phyloP scores from a whole-genome alignment of 2,113 vertebrate species.

The Alethe diademata region DNA sequence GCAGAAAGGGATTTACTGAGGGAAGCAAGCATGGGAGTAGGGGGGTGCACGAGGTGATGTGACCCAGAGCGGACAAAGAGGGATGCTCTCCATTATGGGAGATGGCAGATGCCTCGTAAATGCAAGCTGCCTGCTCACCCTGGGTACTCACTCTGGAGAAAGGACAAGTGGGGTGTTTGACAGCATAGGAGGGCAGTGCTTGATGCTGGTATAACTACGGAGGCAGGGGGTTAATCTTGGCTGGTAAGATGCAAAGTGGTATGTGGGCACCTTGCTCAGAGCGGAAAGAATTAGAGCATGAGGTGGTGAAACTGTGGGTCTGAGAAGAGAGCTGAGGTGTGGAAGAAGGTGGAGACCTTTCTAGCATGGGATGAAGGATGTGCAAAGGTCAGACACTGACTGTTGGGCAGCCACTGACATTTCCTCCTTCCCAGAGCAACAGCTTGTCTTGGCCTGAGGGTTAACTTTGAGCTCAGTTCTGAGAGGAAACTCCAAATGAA shows the following conservation, averaged over 20 bases:
- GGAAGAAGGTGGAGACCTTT: neutral
- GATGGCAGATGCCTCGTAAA: neutral
- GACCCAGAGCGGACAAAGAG: neutral
- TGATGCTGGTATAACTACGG: neutral
- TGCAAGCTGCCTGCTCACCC: neutral
- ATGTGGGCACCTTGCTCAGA: neutral
- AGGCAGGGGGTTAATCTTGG: neutral
- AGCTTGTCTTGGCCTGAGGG: neutral
- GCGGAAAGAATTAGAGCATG: neutral
- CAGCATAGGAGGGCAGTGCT: neutral
- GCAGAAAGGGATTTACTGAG: neutral
- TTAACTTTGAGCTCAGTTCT: neutral
- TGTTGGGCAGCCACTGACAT: accelerated
- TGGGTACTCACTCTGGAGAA: neutral
- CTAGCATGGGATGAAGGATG: neutral
- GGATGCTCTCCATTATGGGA: neutral
- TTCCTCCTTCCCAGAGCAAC: neutral
- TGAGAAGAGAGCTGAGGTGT: neutral
- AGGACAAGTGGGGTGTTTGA: neutral
- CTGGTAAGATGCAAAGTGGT: neutral
- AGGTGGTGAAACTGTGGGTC: neutral
- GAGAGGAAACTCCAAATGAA: neutral
- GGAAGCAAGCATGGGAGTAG: neutral
- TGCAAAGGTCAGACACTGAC: neutral
- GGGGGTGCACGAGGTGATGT: accelerated